Evolutionary conservation across 37 sponge, comb jelly and placozoan species (phyloP), one percentile per base, ranked within the genome.

Genomic region (Theonella swinhoei): DNA sequence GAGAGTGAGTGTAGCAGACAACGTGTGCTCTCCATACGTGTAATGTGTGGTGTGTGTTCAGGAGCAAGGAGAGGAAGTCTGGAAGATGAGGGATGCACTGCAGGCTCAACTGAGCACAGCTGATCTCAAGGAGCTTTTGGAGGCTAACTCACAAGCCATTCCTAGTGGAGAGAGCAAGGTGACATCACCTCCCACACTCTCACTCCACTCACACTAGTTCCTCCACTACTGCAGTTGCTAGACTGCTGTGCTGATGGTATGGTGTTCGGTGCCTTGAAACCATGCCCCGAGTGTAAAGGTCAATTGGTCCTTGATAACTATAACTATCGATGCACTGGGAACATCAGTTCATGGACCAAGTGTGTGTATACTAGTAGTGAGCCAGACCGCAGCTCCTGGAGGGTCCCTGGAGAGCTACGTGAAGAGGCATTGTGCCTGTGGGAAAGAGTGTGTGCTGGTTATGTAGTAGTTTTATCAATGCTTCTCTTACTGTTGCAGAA

Each of bases 291-390:
- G 19, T 97, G 97, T 47, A 54, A 37, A 32, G 95, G 96, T 4
- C 96, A 92, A 60, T 89, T 97, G 63, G 68, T 67, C 3, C 24
- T 72, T 5, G 39, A 74, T 28, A 75, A 72, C 42, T 83, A 91
- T 42, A 34, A 42, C 61, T 99, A 99, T 74, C 71, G 63, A 25
- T 99, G 99, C 70, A 85, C 87, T 0, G 99, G 99, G 23, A 93
- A 92, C 77, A 76, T 99, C 26, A 90, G 97, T 38, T 91, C 88
- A 3, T 99, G 96, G 96, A 91, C 94, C 59, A 99, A 96, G 81
- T 96, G 97, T 38, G 79, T 82, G 19, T 77, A 84, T 64, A 70
- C 91, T 19, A 94, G 94, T 0, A 61, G 69, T 34, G 86, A 72
- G 64, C 97, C 97, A 19, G 75, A 76, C 32, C 81, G 93, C 63